phyloP scores from a whole-genome alignment of 2,888 invertebrate species.

The Pandemis heparana region DNA sequence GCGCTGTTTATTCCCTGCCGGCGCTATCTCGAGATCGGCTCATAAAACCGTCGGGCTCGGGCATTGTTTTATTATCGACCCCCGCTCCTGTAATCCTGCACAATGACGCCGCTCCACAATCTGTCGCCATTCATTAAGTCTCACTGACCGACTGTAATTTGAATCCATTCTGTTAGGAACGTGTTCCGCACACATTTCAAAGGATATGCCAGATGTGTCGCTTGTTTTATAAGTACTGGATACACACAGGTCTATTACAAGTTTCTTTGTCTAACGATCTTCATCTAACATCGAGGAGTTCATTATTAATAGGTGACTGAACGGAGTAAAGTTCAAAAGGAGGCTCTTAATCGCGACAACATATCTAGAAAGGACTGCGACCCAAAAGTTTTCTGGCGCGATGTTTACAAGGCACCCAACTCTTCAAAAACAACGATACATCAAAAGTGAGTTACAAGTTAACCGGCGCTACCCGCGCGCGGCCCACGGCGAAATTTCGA shows the following conservation, averaged over 20 bases:
- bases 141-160: constrained; percentile 56
- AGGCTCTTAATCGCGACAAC: constrained; percentile 56
- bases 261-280: constrained; percentile 10
- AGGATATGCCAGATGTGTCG: constrained; percentile 28
- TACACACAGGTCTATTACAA: constrained; percentile 5
- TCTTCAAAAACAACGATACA: constrained; percentile 81
- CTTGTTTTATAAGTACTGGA: background rate
- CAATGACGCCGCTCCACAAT: constrained; percentile 65
- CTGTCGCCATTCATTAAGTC: constrained; percentile 66
- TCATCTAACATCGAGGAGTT: constrained; percentile 18
- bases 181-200: constrained; percentile 39
- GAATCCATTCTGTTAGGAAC: constrained; percentile 47
- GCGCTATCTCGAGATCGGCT: constrained; percentile 70
- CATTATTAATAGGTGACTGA: constrained; percentile 40
- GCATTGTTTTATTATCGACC: constrained; percentile 73
- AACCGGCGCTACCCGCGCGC: constrained; percentile 69
- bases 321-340: constrained; percentile 43
- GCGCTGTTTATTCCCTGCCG: constrained; percentile 69
- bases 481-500: constrained; percentile 68
- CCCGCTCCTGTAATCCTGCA: constrained; percentile 63
- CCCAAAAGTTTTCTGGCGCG: constrained; percentile 72
- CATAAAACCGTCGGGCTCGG: constrained; percentile 68
- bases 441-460: constrained; percentile 82
- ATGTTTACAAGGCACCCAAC: constrained; percentile 76
- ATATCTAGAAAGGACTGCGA: constrained; percentile 60